A percentile compares a stretch with the other conserved stretches of the same genome.
Evolutionary conservation across 2,113 vertebrate species (phyloP).

Genomic region (sheep (Ovis aries)): ARS-UI_Ramb_v3.0 NC_056054.1:67602501-67603000

Average conservation of each 20-base stretch:
- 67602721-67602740: neutral
- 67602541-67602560: neutral
- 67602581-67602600: conserved; percentile 26
- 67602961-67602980: neutral
- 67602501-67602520: neutral
- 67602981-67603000: neutral
- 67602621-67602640: conserved; percentile 16
- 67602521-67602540: neutral
- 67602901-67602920: neutral
- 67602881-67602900: neutral
- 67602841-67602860: neutral
- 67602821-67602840: neutral
- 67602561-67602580: neutral
- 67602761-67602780: neutral
- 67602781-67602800: neutral
- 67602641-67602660: neutral
- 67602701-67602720: neutral
- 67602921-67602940: neutral
- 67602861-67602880: neutral
- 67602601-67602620: neutral
- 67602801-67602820: neutral
- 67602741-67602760: neutral
- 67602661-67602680: neutral
- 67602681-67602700: neutral
- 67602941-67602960: neutral